These are phyloP conservation scores for Molorchus minor DNA, from an alignment of 2,888 invertebrate species.

Conservation along the genomic window DNA sequence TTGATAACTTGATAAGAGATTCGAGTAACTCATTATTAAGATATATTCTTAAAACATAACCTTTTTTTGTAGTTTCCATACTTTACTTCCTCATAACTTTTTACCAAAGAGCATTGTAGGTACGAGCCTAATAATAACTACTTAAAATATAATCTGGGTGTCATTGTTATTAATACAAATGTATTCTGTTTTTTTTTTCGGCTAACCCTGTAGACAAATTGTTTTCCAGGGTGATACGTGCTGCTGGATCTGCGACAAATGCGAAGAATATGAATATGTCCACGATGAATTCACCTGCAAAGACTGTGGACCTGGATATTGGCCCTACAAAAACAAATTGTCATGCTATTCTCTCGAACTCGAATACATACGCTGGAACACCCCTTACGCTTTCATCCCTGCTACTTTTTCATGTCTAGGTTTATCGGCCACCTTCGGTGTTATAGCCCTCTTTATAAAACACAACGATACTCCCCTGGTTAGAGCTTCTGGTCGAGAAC, in stretches of 20 bases:
- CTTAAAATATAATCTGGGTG: too few relatives aligned
- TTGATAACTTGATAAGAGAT: too few relatives aligned
- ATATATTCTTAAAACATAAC: too few relatives aligned
- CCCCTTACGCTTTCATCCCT: conserved; percentile 71
- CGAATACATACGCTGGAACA: conserved; percentile 73
- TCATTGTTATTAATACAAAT: too few relatives aligned
- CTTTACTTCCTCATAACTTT: too few relatives aligned
- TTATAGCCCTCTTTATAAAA: conserved; percentile 70
- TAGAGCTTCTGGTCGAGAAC: conserved; percentile 70
- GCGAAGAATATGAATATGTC: conserved; percentile 74
- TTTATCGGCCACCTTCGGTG: conserved; percentile 68
- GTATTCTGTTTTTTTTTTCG: too few relatives aligned
- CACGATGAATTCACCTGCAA: conserved; percentile 72
- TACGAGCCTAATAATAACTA: too few relatives aligned
- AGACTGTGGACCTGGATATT: conserved; percentile 71
- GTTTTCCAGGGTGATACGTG: conserved; percentile 69
- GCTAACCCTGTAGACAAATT: not conserved
- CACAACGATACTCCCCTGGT: conserved; percentile 75
- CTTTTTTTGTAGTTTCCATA: too few relatives aligned
- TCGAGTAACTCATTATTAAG: too few relatives aligned
- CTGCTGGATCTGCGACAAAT: conserved; percentile 82
- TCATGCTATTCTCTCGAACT: conserved; percentile 71
- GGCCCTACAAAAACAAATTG: conserved; percentile 71
- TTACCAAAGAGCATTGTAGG: too few relatives aligned
- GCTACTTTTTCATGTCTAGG: conserved; percentile 71